Percentiles rank a stretch among this genome's conserved stretches.
Conservation (phyloP, 1,140 invertebrate species). For the Camponotus pennsylvanicus region DNA sequence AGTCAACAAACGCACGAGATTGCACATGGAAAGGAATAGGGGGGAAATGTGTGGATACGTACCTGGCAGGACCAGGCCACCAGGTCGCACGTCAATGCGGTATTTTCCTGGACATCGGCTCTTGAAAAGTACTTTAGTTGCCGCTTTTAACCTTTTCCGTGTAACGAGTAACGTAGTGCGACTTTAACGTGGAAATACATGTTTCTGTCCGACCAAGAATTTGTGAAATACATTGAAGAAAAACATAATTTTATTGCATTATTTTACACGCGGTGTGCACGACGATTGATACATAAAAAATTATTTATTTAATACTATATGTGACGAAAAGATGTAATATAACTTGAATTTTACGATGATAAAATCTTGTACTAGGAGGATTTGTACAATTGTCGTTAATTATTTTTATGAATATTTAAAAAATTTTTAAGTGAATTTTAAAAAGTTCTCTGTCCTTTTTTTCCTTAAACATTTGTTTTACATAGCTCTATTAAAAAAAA, state of each 20-base stretch:
- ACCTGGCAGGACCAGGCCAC: slow-evolving; percentile 54
- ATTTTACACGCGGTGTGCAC: neutral
- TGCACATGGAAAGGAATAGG: slow-evolving; percentile 29
- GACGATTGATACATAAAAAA: neutral
- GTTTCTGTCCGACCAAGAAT: neutral
- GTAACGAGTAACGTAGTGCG: neutral
- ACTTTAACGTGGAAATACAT: neutral
- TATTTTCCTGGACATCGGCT: slow-evolving; percentile 44
- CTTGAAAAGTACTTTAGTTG: neutral
- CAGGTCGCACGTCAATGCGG: slow-evolving; percentile 62
- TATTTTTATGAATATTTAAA: neutral
- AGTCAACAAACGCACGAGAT: slow-evolving; percentile 49
- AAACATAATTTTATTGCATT: neutral
- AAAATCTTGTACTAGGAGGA: neutral
- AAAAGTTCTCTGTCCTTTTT: neutral
- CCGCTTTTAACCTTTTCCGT: neutral
- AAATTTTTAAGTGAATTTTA: neutral
- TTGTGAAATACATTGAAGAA: neutral
- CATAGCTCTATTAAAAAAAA: slow-evolving; percentile 1
- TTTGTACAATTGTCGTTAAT: neutral
- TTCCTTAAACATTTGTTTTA: neutral
- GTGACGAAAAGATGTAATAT: neutral
- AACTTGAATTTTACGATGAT: neutral
- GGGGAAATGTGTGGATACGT: slow-evolving; percentile 42
- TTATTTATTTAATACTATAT: neutral